Base-by-base conservation (phyloP, 2,113 vertebrate genomes). In the Tilapia sparmanii region DNA sequence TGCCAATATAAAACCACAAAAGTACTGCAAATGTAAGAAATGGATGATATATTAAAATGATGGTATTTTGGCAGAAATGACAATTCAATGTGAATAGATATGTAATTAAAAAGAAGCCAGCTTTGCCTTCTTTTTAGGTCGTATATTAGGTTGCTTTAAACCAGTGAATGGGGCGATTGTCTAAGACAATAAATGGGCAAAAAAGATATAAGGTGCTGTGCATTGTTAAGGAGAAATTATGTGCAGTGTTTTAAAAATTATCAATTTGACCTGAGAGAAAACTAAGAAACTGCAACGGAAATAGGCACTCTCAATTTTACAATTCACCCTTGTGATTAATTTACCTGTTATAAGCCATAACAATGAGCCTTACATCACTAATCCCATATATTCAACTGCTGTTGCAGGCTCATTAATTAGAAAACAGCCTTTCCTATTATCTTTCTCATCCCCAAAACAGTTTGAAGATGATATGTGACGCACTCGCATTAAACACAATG, bases 401-500 rank as follows among this genome's bases (percentile, higher is more conserved):
- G 22, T 57, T 86, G n/a, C 63, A 26, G 55, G 53, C 54, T 86
- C 80, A 90, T 90, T 92, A 87, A 92, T 94, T 91, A 88, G 29
- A 83, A 89, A 45, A 73, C 57, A 84, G 85, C 78, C 79, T 42
- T 86, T 89, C 82, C 55, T 42, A 85, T 92, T 93, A 91, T 87
- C 81, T 83, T 73, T 53, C 63, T 86, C 90, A 87, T 91, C 81
- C 47, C 8, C 2, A 71, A 83, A 92, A 89, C 87, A 89, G 89
- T 91, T 89, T 90, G 91, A 87, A 35, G 33, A 83, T 53, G 7
- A 35, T 55, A 63, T 78, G 61, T 82, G 50, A 80, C 24, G 76
- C 80, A 57, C 63, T 50, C 82, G 31, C 85, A 78, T 87, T 89
- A 90, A 92, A 86, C 11, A 84, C 80, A 92, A 68, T 78, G 71